Evolutionary conservation across 2,797 vertebrate genomes (phyloP).

Genomic region (Psittacula echo): DNA sequence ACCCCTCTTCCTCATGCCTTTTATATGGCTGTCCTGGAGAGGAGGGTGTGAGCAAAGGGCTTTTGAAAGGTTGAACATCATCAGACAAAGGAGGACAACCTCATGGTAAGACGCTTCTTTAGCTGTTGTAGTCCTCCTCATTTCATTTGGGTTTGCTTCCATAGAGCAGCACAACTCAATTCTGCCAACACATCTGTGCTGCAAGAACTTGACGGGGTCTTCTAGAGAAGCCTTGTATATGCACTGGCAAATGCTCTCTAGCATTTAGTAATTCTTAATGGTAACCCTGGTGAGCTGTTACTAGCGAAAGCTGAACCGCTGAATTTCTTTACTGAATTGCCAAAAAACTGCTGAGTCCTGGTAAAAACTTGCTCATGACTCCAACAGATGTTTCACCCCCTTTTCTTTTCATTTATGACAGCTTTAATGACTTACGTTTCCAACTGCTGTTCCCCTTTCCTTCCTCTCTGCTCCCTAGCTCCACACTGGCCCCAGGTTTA

Average conservation of each 20-base stretch:
- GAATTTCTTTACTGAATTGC: not conserved
- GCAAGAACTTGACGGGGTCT: not conserved
- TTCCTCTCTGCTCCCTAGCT: conserved; percentile 6
- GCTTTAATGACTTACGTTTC: not conserved
- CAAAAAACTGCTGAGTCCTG: not conserved
- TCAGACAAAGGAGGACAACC: not conserved
- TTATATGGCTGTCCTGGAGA: not conserved
- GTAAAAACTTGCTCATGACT: not conserved
- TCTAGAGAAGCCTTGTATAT: not conserved
- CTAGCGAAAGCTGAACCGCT: not conserved
- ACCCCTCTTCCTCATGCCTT: not conserved
- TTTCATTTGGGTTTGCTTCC: not conserved
- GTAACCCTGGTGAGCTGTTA: conserved; percentile 7
- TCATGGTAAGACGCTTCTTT: not conserved
- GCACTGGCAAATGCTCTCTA: not conserved
- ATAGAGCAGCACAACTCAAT: not conserved
- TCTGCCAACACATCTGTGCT: not conserved
- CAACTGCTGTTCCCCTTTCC: conserved; percentile 30
- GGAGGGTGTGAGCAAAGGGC: not conserved
- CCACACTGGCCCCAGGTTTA: not conserved
- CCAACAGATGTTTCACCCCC: conserved; percentile 22
- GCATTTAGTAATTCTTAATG: not conserved
- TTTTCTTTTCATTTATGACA: not conserved
- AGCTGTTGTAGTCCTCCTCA: not conserved
- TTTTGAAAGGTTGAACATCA: not conserved